These are phyloP conservation scores for Hapalemur alaotrensis DNA, from an alignment of 2,797 vertebrate genomes.

Conservation along the genomic window DNA sequence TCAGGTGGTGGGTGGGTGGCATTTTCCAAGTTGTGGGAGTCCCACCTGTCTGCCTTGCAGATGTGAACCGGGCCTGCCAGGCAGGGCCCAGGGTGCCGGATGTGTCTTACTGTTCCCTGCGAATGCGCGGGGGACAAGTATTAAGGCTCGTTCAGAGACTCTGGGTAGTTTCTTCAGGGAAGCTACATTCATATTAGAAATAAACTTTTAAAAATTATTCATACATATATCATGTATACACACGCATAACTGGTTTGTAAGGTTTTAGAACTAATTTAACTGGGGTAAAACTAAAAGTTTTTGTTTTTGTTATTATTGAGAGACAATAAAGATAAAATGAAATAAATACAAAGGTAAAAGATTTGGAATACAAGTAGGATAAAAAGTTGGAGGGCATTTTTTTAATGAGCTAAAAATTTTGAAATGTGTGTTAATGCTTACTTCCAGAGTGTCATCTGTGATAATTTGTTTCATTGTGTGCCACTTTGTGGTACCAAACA, in stretches of 20 bases:
- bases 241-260: not conserved
- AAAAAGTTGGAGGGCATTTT: not conserved
- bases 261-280: not conserved
- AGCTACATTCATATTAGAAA: fast-evolving
- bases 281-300: not conserved
- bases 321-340: not conserved
- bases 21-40: not conserved
- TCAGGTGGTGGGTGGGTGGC: not conserved
- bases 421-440: fast-evolving
- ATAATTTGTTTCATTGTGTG: not conserved
- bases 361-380: not conserved
- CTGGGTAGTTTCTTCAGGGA: not conserved
- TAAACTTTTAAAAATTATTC: not conserved
- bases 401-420: not conserved
- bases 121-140: fast-evolving
- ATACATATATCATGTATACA: fast-evolving
- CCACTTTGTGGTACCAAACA: not conserved
- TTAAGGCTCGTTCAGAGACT: not conserved
- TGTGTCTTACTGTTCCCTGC: not conserved
- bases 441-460: not conserved
- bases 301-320: not conserved
- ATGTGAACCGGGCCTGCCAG: fast-evolving
- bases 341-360: not conserved
- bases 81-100: no score
- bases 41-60: not conserved